A percentile compares a stretch with the other conserved stretches of the same genome.
These are phyloP conservation scores for Gallinago nigripennis DNA, from an alignment of 2,797 vertebrate species.

Conservation along the genomic window DNA sequence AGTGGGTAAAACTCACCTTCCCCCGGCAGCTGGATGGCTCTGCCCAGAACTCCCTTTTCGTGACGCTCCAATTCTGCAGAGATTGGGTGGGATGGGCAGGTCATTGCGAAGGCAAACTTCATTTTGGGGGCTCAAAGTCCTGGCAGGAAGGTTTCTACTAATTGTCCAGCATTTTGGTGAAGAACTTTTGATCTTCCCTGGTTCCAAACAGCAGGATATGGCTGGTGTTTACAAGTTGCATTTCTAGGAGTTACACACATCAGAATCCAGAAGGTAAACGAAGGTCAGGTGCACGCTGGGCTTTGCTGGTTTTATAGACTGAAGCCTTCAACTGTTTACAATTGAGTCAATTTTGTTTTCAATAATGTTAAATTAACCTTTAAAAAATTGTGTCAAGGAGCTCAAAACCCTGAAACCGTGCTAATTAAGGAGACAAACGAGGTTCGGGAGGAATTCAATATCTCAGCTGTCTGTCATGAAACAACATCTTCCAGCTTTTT, in stretches of 20 bases:
- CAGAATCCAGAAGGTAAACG: background rate
- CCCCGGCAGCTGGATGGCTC: background rate
- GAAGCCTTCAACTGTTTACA: constrained; percentile 24
- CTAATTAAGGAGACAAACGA: constrained; percentile 53
- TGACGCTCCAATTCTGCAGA: background rate
- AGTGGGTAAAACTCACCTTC: background rate
- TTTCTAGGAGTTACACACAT: background rate
- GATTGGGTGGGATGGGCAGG: background rate
- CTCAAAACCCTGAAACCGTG: background rate
- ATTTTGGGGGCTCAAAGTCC: background rate
- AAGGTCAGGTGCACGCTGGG: background rate
- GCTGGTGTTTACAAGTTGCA: background rate
- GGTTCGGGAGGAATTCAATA: constrained; percentile 28
- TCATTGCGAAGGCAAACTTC: background rate
- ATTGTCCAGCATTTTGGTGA: background rate
- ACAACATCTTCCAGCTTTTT: background rate
- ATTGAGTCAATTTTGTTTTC: constrained; percentile 19
- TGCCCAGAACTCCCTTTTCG: background rate
- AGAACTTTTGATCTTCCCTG: background rate
- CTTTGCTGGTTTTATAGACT: background rate
- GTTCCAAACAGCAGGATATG: background rate
- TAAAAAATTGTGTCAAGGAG: constrained; percentile 31
- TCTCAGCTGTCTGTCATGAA: background rate
- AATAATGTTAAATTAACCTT: constrained; percentile 52
- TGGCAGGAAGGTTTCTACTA: background rate